A percentile compares a stretch with the other conserved stretches of the same genome.
These are phyloP conservation scores for Harpagus bidentatus DNA, from an alignment of 2,113 vertebrate species.

Conservation along the genomic window DNA sequence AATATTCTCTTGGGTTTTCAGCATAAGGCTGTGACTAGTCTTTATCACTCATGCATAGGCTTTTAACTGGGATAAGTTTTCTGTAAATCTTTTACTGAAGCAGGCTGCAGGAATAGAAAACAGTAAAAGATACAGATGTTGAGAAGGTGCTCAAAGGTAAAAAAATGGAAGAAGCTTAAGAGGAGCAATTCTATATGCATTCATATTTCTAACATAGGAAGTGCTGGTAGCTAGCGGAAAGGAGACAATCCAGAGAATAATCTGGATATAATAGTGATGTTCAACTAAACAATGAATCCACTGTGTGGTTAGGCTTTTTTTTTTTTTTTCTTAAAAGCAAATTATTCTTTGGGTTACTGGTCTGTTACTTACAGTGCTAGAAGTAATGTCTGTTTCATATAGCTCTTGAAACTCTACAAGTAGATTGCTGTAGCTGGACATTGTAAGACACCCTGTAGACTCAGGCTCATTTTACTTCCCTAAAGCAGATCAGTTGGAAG, in stretches of 20 bases:
- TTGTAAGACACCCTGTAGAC: not conserved
- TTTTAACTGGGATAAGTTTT: not conserved
- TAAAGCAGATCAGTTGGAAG: not conserved
- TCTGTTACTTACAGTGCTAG: not conserved
- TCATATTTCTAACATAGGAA: not conserved
- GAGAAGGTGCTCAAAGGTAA: not conserved
- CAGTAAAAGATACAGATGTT: not conserved
- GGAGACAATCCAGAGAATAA: not conserved
- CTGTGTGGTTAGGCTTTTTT: not conserved
- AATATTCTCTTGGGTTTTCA: not conserved
- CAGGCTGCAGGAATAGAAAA: not conserved
- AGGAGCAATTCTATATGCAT: not conserved
- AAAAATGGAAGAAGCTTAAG: not conserved
- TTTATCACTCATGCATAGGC: not conserved
- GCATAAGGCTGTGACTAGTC: not conserved
- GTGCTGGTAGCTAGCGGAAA: not conserved
- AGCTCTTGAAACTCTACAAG: not conserved
- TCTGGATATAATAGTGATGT: not conserved
- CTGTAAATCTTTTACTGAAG: not conserved
- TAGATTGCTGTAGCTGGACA: not conserved
- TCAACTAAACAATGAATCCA: not conserved
- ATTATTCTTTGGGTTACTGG: not conserved
- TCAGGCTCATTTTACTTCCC: not conserved
- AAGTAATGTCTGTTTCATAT: not conserved
- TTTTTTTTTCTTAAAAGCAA: not conserved